phyloP scores from a whole-genome alignment of 2,113 vertebrate species.

The Pachyramphus minor region DNA sequence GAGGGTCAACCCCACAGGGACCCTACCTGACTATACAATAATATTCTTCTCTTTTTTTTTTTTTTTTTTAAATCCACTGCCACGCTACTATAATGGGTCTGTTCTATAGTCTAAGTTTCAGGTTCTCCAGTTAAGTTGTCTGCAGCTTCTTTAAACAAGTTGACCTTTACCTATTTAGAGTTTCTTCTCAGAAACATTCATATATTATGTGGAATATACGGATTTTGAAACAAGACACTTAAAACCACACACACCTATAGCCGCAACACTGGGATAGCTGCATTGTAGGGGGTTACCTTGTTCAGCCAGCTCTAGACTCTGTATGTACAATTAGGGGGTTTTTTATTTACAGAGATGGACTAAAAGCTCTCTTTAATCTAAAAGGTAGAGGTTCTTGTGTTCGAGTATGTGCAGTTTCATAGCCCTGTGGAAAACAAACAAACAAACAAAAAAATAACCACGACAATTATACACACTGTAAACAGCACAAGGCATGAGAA shows the following conservation, averaged over 20 bases:
- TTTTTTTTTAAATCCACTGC: constrained; percentile 14
- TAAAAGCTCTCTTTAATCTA: constrained; percentile 71
- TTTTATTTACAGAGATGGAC: constrained; percentile 77
- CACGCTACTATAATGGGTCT: constrained; percentile 62
- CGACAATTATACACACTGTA: constrained; percentile 89
- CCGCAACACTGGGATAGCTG: constrained; percentile 72
- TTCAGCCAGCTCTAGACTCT: constrained; percentile 70
- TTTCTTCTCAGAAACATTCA: constrained; percentile 77
- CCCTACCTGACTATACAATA: too few species aligned
- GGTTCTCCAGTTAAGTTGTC: constrained; percentile 77
- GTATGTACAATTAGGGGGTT: constrained; percentile 68
- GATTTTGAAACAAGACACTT: constrained; percentile 70
- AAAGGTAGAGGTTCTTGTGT: constrained; percentile 78
- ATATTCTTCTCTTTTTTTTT: constrained; percentile 35
- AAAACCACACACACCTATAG: constrained; percentile 69
- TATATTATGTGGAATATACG: constrained; percentile 82
- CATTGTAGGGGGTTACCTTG: constrained; percentile 72
- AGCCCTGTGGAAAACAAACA: constrained; percentile 51
- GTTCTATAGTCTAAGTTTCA: constrained; percentile 62
- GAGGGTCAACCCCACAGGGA: neutral
- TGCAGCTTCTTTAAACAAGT: constrained; percentile 70
- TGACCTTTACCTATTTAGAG: constrained; percentile 76
- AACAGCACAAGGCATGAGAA: constrained; percentile 84
- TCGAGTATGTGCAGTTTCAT: constrained; percentile 77
- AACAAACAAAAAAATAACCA: neutral